These are phyloP conservation scores for Schizopygopsis malacanthus DNA, from an alignment of 2,797 vertebrate genomes.

Conservation along the genomic window DNA sequence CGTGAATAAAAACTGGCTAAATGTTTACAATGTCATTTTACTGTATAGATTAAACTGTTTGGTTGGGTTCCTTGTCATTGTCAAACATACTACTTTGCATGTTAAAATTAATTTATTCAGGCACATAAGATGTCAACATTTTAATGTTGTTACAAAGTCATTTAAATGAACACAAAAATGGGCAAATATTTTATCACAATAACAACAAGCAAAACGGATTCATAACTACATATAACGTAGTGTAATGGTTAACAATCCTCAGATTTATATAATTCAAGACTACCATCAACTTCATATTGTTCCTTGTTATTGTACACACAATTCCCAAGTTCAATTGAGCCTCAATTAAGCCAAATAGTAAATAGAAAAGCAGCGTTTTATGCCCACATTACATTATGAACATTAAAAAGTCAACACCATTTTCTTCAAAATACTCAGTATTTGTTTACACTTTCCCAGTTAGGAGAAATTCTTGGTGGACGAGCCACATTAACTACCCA, in stretches of 20 bases:
- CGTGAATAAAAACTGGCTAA: background rate
- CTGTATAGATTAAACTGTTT: background rate
- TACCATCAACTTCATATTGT: conserved; percentile 49
- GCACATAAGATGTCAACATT: conserved; percentile 12
- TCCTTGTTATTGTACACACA: background rate
- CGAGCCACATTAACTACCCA: conserved; percentile 12
- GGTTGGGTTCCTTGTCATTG: background rate
- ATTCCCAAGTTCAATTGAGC: conserved; percentile 1
- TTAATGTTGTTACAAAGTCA: conserved; percentile 25
- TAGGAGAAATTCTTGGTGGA: conserved; percentile 10
- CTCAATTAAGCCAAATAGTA: conserved; percentile 15
- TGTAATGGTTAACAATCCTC: conserved; percentile 70
- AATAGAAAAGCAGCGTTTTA: background rate
- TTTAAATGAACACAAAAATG: conserved; percentile 37
- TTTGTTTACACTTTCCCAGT: conserved; percentile 65
- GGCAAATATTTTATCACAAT: conserved; percentile 36
- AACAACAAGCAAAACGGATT: conserved; percentile 53
- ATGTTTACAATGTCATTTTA: background rate
- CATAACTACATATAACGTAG: conserved; percentile 83
- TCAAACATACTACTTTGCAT: conserved; percentile 1
- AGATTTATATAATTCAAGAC: conserved; percentile 74
- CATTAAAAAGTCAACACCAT: conserved; percentile 23
- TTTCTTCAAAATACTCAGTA: conserved; percentile 77
- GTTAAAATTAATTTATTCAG: background rate
- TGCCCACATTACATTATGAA: conserved; percentile 43